phyloP scores from a whole-genome alignment of 2,888 invertebrate species.

The Drosophila aldrichi region DNA sequence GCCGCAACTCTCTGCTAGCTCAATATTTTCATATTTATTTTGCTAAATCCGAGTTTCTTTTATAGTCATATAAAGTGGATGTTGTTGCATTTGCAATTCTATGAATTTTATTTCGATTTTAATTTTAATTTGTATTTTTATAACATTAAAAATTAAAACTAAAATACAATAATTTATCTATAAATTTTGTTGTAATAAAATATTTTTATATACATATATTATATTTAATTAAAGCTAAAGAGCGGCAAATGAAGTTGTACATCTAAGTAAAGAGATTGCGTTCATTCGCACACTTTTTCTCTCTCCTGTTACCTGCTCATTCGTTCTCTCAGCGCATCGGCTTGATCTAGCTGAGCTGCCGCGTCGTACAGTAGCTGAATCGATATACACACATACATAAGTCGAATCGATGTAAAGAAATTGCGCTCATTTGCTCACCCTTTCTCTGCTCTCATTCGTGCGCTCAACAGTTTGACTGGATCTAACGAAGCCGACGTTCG shows the following conservation, averaged over 20 bases:
- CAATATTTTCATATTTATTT: background rate
- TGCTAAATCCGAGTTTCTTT: background rate
- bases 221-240: no score
- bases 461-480: background rate
- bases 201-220: no score
- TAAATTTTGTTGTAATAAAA: no score
- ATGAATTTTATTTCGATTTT: no score
- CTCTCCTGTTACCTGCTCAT: background rate
- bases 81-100: background rate
- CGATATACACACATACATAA: background rate
- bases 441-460: no score
- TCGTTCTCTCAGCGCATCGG: background rate
- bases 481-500: background rate
- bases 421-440: background rate
- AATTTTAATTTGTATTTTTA: no score
- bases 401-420: background rate
- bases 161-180: no score
- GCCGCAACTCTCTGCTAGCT: background rate
- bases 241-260: background rate
- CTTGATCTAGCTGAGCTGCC: background rate
- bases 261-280: background rate
- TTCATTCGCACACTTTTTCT: background rate
- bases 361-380: background rate
- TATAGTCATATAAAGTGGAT: background rate
- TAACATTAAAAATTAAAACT: no score